phyloP scores from a whole-genome alignment of 2,888 invertebrate species.

The Drosophila picticornis region DNA sequence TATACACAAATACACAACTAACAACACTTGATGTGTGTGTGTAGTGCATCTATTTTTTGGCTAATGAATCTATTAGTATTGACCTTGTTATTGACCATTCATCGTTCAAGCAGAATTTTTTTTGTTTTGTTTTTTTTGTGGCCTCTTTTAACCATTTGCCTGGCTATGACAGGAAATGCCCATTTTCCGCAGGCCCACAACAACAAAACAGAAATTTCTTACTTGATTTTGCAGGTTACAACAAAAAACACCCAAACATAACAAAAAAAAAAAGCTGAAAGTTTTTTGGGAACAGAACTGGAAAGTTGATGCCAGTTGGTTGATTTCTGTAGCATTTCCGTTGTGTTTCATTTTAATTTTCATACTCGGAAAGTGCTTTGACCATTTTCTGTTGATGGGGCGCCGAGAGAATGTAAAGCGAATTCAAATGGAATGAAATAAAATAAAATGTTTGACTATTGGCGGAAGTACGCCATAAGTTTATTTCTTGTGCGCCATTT shows the following conservation, averaged over 20 bases:
- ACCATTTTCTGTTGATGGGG: constrained; percentile 48
- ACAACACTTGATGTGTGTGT: constrained; percentile 14
- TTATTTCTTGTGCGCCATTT: constrained; percentile 74
- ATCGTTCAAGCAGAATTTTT: constrained; percentile 29
- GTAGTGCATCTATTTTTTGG: constrained; percentile 37
- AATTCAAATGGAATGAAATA: constrained; percentile 66
- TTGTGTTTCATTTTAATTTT: constrained; percentile 78
- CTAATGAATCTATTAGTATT: constrained; percentile 71
- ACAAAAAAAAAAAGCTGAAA: constrained; percentile 16
- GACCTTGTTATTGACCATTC: constrained; percentile 58
- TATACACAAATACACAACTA: constrained; percentile 14
- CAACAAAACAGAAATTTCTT: constrained; percentile 38
- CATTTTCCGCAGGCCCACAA: constrained; percentile 61
- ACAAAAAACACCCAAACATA: neutral
- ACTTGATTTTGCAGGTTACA: constrained; percentile 44
- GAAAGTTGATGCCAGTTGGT: constrained; percentile 74
- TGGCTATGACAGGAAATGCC: constrained; percentile 58
- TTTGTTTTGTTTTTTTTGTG: constrained; percentile 3
- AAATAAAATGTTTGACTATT: constrained; percentile 78
- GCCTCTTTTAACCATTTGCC: constrained; percentile 23
- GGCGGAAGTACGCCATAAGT: constrained; percentile 80
- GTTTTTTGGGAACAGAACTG: constrained; percentile 23
- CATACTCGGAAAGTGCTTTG: constrained; percentile 62
- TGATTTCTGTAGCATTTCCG: constrained; percentile 78
- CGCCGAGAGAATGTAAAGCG: constrained; percentile 35